phyloP scores from a whole-genome alignment of 2,888 invertebrate genomes.

The Stenodera caucasica region DNA sequence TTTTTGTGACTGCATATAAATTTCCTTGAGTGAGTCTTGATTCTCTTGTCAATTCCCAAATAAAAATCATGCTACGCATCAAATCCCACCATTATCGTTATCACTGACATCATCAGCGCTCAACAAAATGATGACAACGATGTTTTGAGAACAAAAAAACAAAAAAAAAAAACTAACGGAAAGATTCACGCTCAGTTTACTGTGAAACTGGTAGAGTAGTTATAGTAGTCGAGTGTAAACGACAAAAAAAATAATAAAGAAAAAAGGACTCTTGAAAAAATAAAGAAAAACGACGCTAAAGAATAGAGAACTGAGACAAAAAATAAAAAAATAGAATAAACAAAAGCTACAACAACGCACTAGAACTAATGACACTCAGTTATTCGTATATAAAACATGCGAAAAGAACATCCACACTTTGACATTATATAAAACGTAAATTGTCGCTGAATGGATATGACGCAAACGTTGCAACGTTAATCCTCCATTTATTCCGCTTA shows the following conservation, averaged over 20 bases:
- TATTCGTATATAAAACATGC: background rate
- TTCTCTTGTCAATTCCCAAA: too few species aligned
- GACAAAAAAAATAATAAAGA: background rate
- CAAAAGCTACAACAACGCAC: background rate
- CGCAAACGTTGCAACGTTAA: too few species aligned
- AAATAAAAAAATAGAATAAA: background rate
- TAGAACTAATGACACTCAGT: conserved; percentile 8
- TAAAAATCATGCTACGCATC: too few species aligned
- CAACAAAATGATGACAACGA: too few species aligned
- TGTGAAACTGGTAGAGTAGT: background rate
- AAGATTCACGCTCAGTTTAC: background rate
- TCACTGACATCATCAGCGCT: too few species aligned
- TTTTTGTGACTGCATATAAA: too few species aligned
- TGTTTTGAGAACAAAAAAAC: background rate
- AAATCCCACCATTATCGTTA: too few species aligned
- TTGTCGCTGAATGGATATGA: background rate
- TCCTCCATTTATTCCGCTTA: too few species aligned
- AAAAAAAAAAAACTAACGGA: background rate
- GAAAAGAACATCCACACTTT: conserved; percentile 7
- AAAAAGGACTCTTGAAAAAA: background rate
- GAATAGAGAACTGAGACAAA: background rate
- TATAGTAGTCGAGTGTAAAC: background rate
- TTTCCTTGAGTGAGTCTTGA: too few species aligned
- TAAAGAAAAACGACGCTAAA: background rate
- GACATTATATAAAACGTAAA: background rate